Evolutionary conservation across 2,113 vertebrate genomes (phyloP), one percentile per base, ranked within the genome.

Genomic region (Scolopax mira): DNA sequence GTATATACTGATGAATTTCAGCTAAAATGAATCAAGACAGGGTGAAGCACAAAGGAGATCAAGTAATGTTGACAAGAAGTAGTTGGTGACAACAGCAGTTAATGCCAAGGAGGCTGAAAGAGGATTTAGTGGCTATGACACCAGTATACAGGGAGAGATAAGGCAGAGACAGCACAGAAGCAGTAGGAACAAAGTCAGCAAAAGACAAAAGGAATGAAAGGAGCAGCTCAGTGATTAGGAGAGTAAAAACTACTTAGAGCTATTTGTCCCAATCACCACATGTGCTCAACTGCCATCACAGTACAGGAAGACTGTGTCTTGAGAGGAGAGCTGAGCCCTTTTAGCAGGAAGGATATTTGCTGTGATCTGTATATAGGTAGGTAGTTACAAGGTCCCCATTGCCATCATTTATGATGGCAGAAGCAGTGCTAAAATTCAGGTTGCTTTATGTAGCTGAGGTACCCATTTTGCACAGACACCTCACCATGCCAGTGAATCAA

Each of bases 11-110:
- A 93, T 92, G 70, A 96, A 96, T 94, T 95, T 94, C 88, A 70
- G 66, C 88, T 69, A 70, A 80, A 93, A 96, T 72, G 70, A 93
- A 85, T 87, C 66, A 80, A 93, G 88, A 85, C 91, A 86, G 62
- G 57, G 65, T 71, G 27, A 41, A 94, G 79, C 72, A 90, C 86
- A 89, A 93, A 91, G 64, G 49, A 91, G 64, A 91, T 93, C 67
- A 61, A 88, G 44, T 19, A 35, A 78, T n/a, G 89, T 93, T 90
- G 89, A 91, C 91, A 93, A 95, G 93, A 94, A 91, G 72, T 83
- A 95, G 79, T 61, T 77, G 95, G 79, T 90, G 95, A 97, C 94
- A 95, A 75, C 61, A 72, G 89, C 85, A 95, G 79, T 92, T 97
- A 94, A 92, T 81, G 25, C 85, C 52, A 13, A 58, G 55, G 69